phyloP scores from a whole-genome alignment of 2,888 invertebrate genomes.

The Leucophenga maculata region DNA sequence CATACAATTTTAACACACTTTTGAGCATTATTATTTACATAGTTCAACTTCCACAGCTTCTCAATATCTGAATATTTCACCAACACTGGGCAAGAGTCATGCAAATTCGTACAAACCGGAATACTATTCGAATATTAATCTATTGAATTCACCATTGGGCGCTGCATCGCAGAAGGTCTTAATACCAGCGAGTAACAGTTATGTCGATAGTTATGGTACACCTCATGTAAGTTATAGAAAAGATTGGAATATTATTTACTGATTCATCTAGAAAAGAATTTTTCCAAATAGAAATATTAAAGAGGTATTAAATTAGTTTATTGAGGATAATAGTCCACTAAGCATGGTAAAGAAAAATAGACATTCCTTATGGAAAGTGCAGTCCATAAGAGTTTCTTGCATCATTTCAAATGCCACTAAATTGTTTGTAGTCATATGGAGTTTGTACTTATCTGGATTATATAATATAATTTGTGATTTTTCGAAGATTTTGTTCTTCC shows the following conservation, averaged over 20 bases:
- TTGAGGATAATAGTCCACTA: no score
- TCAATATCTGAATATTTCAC: conserved; percentile 56
- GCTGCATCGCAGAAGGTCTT: conserved; percentile 36
- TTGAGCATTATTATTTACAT: no score
- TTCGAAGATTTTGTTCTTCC: not conserved
- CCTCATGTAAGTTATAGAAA: conserved; percentile 55
- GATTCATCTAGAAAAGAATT: no score
- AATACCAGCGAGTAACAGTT: conserved; percentile 53
- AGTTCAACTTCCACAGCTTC: conserved; percentile 45
- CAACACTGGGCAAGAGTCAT: conserved; percentile 51
- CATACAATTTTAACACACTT: not conserved
- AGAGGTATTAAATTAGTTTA: no score
- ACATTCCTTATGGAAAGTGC: no score
- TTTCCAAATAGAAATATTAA: no score
- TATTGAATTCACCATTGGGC: conserved; percentile 54
- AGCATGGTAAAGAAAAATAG: no score
- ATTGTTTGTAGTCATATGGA: no score
- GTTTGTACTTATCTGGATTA: no score
- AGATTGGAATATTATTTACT: no score
- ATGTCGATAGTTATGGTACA: conserved; percentile 60
- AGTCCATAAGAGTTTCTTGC: no score
- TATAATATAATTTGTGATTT: not conserved
- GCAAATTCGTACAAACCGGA: conserved; percentile 52
- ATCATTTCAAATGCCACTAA: no score
- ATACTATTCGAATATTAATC: conserved; percentile 67